A percentile compares a stretch with the other conserved stretches of the same genome.
phyloP scores from a whole-genome alignment of 2,113 vertebrate species.

The Hypanus sabinus region DNA sequence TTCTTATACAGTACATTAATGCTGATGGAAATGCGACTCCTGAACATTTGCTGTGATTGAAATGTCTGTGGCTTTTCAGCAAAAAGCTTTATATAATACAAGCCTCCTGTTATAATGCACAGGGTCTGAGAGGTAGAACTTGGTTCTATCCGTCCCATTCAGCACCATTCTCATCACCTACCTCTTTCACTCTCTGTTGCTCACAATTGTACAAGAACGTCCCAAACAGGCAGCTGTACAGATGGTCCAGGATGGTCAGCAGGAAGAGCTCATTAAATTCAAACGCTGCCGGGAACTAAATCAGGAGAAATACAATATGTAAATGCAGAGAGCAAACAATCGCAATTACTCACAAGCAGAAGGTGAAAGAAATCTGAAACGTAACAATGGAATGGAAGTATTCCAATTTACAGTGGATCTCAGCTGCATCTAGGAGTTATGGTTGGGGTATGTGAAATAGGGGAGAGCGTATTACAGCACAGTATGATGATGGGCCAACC shows the following conservation, averaged over 20 bases:
- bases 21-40: background rate
- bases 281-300: conserved; percentile 88
- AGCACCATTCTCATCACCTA: conserved; percentile 42
- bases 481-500: no score
- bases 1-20: no score
- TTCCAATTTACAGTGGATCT: background rate
- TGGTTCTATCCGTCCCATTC: background rate
- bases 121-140: no score
- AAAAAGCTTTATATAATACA: no score
- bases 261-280: conserved; percentile 94
- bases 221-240: conserved; percentile 93
- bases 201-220: conserved; percentile 91
- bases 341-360: conserved; percentile 2
- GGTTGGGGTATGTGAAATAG: no score
- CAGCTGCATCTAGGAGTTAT: background rate
- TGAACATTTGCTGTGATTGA: background rate
- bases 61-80: background rate
- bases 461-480: no score
- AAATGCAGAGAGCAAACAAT: background rate
- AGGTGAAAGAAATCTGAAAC: background rate
- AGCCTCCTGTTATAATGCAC: background rate
- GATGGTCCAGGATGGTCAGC: conserved; percentile 87
- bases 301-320: conserved; percentile 41
- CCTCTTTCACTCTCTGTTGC: conserved; percentile 74
- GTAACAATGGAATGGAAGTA: background rate